A percentile compares a stretch with the other conserved stretches of the same genome.
These are phyloP conservation scores for Podotricha telesiphe DNA, from an alignment of 2,888 invertebrate genomes.

Conservation along the genomic window DNA sequence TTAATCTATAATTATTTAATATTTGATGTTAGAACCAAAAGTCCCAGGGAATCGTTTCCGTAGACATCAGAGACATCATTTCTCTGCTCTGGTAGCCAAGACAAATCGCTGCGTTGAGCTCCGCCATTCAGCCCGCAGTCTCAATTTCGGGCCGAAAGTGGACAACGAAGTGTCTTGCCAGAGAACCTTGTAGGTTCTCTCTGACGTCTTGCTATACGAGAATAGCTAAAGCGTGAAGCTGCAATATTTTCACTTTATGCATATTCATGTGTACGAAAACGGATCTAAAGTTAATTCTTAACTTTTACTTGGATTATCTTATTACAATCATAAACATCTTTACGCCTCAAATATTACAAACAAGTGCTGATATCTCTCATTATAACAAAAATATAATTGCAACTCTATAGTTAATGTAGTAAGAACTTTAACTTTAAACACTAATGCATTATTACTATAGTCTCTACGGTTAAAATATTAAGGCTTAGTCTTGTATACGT, in stretches of 20 bases:
- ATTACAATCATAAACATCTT: conserved; percentile 35
- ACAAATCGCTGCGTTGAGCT: too few relatives aligned
- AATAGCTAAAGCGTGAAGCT: too few relatives aligned
- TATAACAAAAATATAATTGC: neutral
- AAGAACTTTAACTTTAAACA: neutral
- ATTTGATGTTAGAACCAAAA: too few relatives aligned
- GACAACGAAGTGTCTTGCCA: too few relatives aligned
- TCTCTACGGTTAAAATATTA: conserved; percentile 7
- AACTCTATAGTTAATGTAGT: conserved; percentile 4
- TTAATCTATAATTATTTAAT: too few relatives aligned
- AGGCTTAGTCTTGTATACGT: conserved; percentile 17
- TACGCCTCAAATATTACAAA: conserved; percentile 28
- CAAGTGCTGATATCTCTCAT: neutral
- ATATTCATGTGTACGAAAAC: neutral
- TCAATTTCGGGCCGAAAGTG: too few relatives aligned
- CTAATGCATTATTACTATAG: conserved; percentile 7
- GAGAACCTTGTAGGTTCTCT: too few relatives aligned
- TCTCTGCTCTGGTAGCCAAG: too few relatives aligned
- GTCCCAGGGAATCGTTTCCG: too few relatives aligned
- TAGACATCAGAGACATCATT: too few relatives aligned
- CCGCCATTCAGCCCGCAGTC: too few relatives aligned
- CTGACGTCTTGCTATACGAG: too few relatives aligned
- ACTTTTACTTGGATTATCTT: conserved; percentile 23
- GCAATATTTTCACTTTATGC: neutral
- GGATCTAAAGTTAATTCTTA: conserved; percentile 5